phyloP scores from a whole-genome alignment of 2,888 invertebrate species.

The Nomada fucata region DNA sequence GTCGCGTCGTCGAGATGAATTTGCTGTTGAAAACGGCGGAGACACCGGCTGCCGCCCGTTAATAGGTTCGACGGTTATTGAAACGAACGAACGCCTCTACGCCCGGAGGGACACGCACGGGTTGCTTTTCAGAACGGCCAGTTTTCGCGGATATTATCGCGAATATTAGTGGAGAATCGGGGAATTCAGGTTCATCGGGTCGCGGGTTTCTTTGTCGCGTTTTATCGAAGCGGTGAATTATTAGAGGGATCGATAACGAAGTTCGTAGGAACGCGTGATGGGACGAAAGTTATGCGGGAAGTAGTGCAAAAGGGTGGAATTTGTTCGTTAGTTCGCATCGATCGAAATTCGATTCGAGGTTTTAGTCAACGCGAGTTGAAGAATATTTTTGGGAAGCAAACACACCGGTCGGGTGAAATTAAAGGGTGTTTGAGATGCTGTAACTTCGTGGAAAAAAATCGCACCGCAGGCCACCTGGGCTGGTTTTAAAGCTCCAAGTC shows the following conservation, averaged over 20 bases:
- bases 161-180: neutral
- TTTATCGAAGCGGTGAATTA: neutral
- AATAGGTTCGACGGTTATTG: slow-evolving; percentile 20
- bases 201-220: neutral
- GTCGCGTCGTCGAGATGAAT: slow-evolving; percentile 1
- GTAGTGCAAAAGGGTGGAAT: no score
- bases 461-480: no score
- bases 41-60: slow-evolving; percentile 14
- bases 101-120: neutral
- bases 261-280: no score
- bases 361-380: no score
- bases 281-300: no score
- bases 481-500: no score
- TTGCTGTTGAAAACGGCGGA: slow-evolving; percentile 12
- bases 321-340: no score
- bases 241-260: neutral
- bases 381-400: neutral
- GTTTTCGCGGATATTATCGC: slow-evolving; percentile 1
- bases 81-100: neutral
- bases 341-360: no score
- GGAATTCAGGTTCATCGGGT: neutral
- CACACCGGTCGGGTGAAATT: neutral
- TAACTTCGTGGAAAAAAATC: no score
- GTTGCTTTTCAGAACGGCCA: neutral
- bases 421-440: no score